phyloP scores from a whole-genome alignment of 2,888 invertebrate genomes.

The Scrobipalpa atriplicella region DNA sequence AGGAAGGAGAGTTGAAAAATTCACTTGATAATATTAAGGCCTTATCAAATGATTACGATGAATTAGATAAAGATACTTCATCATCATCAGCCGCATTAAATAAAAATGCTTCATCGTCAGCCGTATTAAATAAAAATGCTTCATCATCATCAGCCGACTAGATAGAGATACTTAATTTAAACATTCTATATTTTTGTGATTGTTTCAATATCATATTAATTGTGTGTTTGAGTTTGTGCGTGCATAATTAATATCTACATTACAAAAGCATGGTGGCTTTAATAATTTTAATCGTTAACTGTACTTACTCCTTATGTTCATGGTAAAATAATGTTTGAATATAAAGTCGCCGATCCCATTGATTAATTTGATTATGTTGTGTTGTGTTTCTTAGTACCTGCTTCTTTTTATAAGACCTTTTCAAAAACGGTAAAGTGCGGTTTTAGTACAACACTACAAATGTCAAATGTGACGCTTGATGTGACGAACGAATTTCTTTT shows the following conservation, averaged over 20 bases:
- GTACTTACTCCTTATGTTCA: no score
- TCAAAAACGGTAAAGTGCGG: constrained; percentile 6
- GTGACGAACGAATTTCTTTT: no score
- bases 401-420: neutral
- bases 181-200: neutral
- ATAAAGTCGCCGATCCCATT: no score
- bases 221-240: neutral
- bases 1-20: constrained; percentile 85
- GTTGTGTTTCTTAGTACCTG: no score
- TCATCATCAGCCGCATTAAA: constrained; percentile 82
- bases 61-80: constrained; percentile 78
- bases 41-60: constrained; percentile 85
- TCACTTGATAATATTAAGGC: constrained; percentile 85
- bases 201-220: neutral
- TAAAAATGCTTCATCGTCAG: constrained; percentile 45
- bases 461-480: constrained; percentile 21
- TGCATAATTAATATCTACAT: no score
- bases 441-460: constrained; percentile 8
- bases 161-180: no score
- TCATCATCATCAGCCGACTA: no score
- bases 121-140: constrained; percentile 77
- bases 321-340: no score
- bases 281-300: no score
- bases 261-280: no score
- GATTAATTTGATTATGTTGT: no score